Evolutionary conservation across 2,113 vertebrate genomes (phyloP).

Genomic region (Leucosticte australis): DNA sequence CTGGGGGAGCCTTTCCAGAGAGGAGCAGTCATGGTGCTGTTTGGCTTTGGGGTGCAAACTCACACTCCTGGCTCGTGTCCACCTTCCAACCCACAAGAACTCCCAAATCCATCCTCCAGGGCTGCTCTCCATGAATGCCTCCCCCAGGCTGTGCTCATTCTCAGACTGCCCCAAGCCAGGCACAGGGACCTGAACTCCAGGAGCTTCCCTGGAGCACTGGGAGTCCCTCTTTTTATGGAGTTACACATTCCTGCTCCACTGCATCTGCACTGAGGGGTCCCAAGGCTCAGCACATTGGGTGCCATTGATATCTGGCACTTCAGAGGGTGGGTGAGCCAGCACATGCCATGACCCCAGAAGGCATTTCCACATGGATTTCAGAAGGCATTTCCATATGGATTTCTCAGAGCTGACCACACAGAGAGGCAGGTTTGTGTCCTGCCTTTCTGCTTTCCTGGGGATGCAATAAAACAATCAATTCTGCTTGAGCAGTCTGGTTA

Average conservation of each 20-base stretch:
- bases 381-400: not conserved
- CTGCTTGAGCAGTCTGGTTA: not conserved
- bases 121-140: not conserved
- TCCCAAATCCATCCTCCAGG: not conserved
- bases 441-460: not conserved
- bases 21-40: not conserved
- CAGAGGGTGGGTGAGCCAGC: not conserved
- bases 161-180: not conserved
- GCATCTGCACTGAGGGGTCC: not conserved
- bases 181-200: not conserved
- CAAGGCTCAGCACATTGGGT: not conserved
- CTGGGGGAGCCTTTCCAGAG: not conserved
- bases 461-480: not conserved
- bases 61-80: not conserved
- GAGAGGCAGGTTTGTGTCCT: not conserved
- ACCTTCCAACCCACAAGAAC: not conserved
- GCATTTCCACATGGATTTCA: too few species aligned
- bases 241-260: not conserved
- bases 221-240: not conserved
- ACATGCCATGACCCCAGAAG: not conserved
- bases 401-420: not conserved
- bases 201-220: not conserved
- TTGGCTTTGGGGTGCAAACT: not conserved
- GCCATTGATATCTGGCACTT: not conserved
- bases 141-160: not conserved